These are phyloP conservation scores for Chaunax sp. DNA, from an alignment of 2,797 vertebrate genomes.

Conservation along the genomic window DNA sequence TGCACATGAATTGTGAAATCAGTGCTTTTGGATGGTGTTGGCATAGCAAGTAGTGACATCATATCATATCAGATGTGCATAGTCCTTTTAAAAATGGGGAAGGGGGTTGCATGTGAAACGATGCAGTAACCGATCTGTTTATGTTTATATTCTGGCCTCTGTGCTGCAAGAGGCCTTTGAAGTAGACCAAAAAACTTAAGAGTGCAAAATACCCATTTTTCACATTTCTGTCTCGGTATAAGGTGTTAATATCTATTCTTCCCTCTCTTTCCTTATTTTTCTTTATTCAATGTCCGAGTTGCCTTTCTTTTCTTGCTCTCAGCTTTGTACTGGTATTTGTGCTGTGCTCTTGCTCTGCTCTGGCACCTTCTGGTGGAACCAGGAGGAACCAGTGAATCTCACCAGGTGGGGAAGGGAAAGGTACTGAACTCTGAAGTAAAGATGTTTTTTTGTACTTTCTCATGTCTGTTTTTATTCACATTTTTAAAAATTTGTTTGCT, in stretches of 20 bases:
- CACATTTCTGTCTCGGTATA: slow-evolving; percentile 75
- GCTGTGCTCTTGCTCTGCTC: slow-evolving; percentile 83
- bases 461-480: slow-evolving; percentile 71
- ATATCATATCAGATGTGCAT: slow-evolving; percentile 82
- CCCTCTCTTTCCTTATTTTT: slow-evolving; percentile 67
- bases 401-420: slow-evolving; percentile 72
- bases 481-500: slow-evolving; percentile 64
- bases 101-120: slow-evolving; percentile 83
- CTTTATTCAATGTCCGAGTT: slow-evolving; percentile 79
- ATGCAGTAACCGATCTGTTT: slow-evolving; percentile 82
- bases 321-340: slow-evolving; percentile 82
- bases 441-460: slow-evolving; percentile 76
- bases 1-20: slow-evolving; percentile 80
- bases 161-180: slow-evolving; percentile 70
- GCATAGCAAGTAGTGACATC: slow-evolving; percentile 80
- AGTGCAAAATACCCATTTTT: slow-evolving; percentile 68
- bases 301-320: slow-evolving; percentile 80
- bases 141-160: slow-evolving; percentile 77
- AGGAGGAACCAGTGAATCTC: slow-evolving; percentile 64
- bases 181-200: slow-evolving; percentile 86
- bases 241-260: slow-evolving; percentile 76
- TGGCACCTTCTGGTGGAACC: slow-evolving; percentile 80
- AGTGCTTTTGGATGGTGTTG: slow-evolving; percentile 82
- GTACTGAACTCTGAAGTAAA: slow-evolving; percentile 84
- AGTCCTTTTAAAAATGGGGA: slow-evolving; percentile 60